Base-by-base conservation (phyloP, 2,113 vertebrate genomes). In the Turnix velox region DNA sequence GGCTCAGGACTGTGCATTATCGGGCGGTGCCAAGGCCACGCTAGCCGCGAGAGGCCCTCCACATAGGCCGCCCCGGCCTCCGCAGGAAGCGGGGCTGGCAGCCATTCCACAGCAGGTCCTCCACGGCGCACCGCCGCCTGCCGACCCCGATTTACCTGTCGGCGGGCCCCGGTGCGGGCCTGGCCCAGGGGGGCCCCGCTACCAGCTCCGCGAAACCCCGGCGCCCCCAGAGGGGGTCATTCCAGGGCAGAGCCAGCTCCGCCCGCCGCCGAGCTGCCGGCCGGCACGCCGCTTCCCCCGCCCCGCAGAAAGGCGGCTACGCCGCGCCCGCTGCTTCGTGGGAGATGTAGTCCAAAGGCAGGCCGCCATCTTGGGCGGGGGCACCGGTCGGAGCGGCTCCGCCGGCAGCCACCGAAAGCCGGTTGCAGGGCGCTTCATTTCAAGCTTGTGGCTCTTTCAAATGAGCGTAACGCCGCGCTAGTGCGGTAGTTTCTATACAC, bases 341-440 rank as follows among this genome's bases (percentile, higher is more conserved):
- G 95, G 95, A 89, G 45, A 85, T 67, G 94, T 94, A 94, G 94
- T 92, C 74, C 7, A 35, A 18, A 20, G 23, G 30, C 3, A 3
- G 4, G n/a, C 14, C 37, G 46, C 84, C 67, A 65, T 73, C 12
- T 14, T 62, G 17, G 39, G 33, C 2, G 14, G 27, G 68, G 63
- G 40, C 14, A 2, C 12, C 1, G 4, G 14, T 3, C 2, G 9
- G 18, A 9, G 5, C 4, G 61, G 4, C 14, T 18, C 3, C 13
- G 37, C 6, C 15, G 1, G 3, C 7, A 42, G 4, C 14, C 19
- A 1, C 18, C 9, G 0, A 1, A 10, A 2, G 2, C 5, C 3
- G 8, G 3, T 0, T 1, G 19, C 0, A 1, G 27, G 13, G 13
- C 12, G 69, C 18, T 1, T 0, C 10, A 2, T 0, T 8, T 22